Conservation (phyloP, 2,113 vertebrate species). For the Rhinoderma darwinii region DNA sequence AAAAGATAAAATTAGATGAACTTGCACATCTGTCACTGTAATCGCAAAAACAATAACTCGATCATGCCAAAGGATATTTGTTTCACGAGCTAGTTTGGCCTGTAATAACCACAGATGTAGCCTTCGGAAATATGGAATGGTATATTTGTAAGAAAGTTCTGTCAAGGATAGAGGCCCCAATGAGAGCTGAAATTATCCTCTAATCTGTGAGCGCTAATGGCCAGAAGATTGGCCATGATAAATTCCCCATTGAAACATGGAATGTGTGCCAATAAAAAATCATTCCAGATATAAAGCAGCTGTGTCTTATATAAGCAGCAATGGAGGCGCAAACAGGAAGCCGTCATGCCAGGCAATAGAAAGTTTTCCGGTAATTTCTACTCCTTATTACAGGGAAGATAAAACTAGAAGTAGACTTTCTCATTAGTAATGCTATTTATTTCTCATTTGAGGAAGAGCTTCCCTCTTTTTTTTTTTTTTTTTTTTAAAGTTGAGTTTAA, state of each 20-base stretch:
- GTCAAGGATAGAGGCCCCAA: slow-evolving; percentile 1
- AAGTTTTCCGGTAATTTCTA: slow-evolving; percentile 31
- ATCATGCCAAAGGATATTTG: slow-evolving; percentile 30
- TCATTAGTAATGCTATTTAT: not conserved
- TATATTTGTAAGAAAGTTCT: slow-evolving; percentile 22
- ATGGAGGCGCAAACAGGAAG: slow-evolving; percentile 43
- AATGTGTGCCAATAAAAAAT: slow-evolving; percentile 30
- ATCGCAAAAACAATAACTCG: slow-evolving; percentile 20
- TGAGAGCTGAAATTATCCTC: slow-evolving; percentile 28
- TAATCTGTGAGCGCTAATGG: slow-evolving; percentile 37
- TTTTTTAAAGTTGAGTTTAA: too few relatives aligned
- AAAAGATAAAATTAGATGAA: slow-evolving; percentile 27
- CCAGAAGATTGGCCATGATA: slow-evolving; percentile 43
- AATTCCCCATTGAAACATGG: slow-evolving; percentile 29
- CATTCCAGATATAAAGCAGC: slow-evolving; percentile 41
- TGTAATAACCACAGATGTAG: slow-evolving; percentile 44
- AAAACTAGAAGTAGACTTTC: not conserved
- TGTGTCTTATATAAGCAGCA: slow-evolving; percentile 44
- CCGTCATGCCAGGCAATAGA: slow-evolving; percentile 19
- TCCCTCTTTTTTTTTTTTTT: too few relatives aligned
- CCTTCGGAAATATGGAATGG: not conserved
- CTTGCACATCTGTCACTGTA: slow-evolving; percentile 38
- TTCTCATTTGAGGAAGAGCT: not conserved
- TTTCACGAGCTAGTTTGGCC: slow-evolving; percentile 39
- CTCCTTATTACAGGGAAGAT: slow-evolving; percentile 10